phyloP scores from a whole-genome alignment of 2,113 vertebrate genomes.

The Bostrychus sinensis region DNA sequence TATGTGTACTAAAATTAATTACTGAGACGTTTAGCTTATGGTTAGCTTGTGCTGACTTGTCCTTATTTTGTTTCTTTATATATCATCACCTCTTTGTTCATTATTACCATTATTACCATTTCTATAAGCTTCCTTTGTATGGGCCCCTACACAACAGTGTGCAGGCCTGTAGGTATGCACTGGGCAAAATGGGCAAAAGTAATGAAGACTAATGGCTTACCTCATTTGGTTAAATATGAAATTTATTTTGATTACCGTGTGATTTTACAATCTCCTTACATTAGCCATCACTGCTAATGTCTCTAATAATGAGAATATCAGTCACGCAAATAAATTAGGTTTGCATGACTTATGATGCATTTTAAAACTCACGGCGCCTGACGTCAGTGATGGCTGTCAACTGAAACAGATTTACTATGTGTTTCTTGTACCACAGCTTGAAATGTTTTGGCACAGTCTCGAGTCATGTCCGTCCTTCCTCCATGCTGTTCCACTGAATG shows the following conservation, averaged over 20 bases:
- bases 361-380: conserved; percentile 17
- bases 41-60: neutral
- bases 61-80: no score
- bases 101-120: neutral
- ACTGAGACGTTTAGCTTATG: no score
- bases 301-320: conserved; percentile 74
- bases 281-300: conserved; percentile 61
- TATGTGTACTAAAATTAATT: no score
- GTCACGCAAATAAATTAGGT: conserved; percentile 52
- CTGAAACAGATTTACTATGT: conserved; percentile 15
- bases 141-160: neutral
- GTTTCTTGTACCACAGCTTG: conserved; percentile 20
- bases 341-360: conserved; percentile 36
- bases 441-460: conserved; percentile 21
- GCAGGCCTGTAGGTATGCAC: neutral
- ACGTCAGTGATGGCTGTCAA: neutral
- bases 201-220: conserved; percentile 75
- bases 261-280: conserved; percentile 71
- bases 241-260: conserved; percentile 76
- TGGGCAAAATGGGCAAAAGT: conserved; percentile 66
- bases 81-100: neutral
- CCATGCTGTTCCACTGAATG: conserved; percentile 31
- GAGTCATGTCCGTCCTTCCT: conserved; percentile 37
- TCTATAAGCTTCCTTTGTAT: neutral
- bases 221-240: conserved; percentile 74